Evolutionary conservation across 2,888 invertebrate species (phyloP), one percentile per base, ranked within the genome.

Genomic region (Cheilosia soror): DNA sequence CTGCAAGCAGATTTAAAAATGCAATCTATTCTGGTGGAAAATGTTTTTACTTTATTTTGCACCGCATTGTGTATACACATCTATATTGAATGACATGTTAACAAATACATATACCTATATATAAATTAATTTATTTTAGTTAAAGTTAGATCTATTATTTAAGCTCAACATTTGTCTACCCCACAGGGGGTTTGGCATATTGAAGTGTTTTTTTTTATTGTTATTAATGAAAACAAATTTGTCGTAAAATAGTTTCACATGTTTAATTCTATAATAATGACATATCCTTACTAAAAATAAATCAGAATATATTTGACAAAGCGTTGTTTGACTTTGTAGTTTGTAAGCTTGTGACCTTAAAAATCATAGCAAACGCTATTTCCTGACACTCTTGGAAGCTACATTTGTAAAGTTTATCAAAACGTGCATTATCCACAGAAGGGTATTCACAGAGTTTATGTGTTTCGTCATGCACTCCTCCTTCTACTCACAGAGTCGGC

Each of bases 1-100:
- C 62, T 62, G 47, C 62, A 47, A 44, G 68, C 68, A 57, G 68
- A 44, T 51, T 33, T 20, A 25, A 29, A 29, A 33, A 33, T 25
- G 11, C 9, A 11, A 29, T 65, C 1, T 51, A 63, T 47, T 31
- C 31, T 47, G 47, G 20, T 15, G 44, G 27, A 11, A 29, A 44
- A 13, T 31, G 40, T 40, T 11, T 37, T 40, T 58, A 1, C 20
- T 20, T 40, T 47, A 20, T 25, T 58, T 58, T 40, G 40, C 40
- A 58, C 9, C 15, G 5, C 25, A 27, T 2, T 40, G 13, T 40
- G 20, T 29, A n/a, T 31, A 44, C 37, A 37, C 37, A 4, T 37
- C 37, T 37, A 9, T 11, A 11, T 37, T 37, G 37, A 37, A 42
- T 42, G 42, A 31, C 15, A 20, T 62, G 11, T 62, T 42, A 11